Percentiles rank a stretch among this genome's conserved stretches.
phyloP scores from a whole-genome alignment of 2,888 invertebrate species.

The Aricia artaxerxes region DNA sequence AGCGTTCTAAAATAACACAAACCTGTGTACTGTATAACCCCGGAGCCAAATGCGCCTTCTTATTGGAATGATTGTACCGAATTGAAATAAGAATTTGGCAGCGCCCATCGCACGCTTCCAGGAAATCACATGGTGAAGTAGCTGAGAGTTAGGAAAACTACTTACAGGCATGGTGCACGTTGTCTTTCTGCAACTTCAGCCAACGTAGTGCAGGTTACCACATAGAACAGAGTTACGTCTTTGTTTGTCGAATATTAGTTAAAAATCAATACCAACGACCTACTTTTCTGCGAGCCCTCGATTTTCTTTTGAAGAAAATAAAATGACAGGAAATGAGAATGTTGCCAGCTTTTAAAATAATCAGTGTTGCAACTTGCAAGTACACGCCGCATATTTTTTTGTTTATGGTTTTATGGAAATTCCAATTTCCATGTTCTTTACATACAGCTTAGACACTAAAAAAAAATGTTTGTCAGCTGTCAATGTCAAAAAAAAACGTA shows the following conservation, averaged over 20 bases:
- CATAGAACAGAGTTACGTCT: slow-evolving; percentile 52
- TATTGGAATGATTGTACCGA: slow-evolving; percentile 41
- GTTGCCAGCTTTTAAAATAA: slow-evolving; percentile 36
- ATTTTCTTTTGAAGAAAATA: slow-evolving; percentile 45
- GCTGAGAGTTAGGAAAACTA: slow-evolving; percentile 44
- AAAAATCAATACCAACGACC: slow-evolving; percentile 75
- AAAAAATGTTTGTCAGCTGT: not conserved
- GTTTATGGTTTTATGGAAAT: too few species aligned
- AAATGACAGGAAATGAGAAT: slow-evolving; percentile 43
- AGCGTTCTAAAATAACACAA: not conserved
- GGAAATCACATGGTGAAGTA: slow-evolving; percentile 58
- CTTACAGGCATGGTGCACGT: slow-evolving; percentile 70
- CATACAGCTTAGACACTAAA: not conserved
- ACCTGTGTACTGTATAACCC: slow-evolving; percentile 20
- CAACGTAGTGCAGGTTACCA: slow-evolving; percentile 49
- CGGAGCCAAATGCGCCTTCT: slow-evolving; percentile 39
- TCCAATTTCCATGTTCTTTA: not conserved
- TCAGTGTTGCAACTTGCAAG: not conserved
- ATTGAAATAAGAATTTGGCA: slow-evolving; percentile 45
- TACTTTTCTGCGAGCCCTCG: slow-evolving; percentile 58
- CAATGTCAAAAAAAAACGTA: not conserved
- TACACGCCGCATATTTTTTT: not conserved
- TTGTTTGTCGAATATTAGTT: slow-evolving; percentile 60
- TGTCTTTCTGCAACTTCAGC: slow-evolving; percentile 50
- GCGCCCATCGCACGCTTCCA: slow-evolving; percentile 46